A percentile compares a stretch with the other conserved stretches of the same genome.
phyloP scores from a whole-genome alignment of 1,140 invertebrate genomes.

The Bursaphelenchus mucronatus region DNA sequence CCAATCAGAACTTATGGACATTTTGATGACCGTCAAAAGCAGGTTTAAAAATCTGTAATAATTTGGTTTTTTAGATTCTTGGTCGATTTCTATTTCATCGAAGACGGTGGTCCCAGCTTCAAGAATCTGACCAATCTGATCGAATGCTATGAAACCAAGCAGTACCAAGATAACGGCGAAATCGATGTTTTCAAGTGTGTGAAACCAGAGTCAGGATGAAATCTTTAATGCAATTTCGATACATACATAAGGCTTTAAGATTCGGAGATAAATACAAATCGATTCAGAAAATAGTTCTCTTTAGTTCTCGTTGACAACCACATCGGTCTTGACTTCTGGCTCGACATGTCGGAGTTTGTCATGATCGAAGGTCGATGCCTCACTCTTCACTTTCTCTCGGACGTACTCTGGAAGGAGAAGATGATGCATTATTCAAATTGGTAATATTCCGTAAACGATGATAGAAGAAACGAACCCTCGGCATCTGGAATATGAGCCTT shows the following conservation, averaged over 20 bases:
- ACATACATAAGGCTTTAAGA: background rate
- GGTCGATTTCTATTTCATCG: background rate
- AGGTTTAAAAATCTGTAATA: background rate
- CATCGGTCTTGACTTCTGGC: constrained; percentile 31
- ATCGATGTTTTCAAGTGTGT: background rate
- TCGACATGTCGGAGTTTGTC: constrained; percentile 43
- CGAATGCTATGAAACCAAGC: background rate
- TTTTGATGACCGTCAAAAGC: constrained; percentile 4
- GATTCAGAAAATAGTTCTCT: background rate
- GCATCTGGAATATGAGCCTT: constrained; percentile 26
- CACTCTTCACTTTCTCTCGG: constrained; percentile 40
- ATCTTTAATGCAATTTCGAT: too few species aligned
- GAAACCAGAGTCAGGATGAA: too few species aligned
- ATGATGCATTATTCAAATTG: background rate
- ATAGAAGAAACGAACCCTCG: background rate
- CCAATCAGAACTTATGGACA: background rate
- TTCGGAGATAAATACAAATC: background rate
- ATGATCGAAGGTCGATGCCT: constrained; percentile 41
- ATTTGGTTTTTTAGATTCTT: background rate
- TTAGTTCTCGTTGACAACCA: constrained; percentile 25
- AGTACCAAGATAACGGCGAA: background rate
- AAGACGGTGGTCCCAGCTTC: constrained; percentile 1
- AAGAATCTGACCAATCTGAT: constrained; percentile 8
- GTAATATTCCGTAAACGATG: background rate
- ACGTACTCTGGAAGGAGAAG: constrained; percentile 26